Base-by-base conservation (phyloP, 2,113 vertebrate species). In the Coptodon bakossiorum region DNA sequence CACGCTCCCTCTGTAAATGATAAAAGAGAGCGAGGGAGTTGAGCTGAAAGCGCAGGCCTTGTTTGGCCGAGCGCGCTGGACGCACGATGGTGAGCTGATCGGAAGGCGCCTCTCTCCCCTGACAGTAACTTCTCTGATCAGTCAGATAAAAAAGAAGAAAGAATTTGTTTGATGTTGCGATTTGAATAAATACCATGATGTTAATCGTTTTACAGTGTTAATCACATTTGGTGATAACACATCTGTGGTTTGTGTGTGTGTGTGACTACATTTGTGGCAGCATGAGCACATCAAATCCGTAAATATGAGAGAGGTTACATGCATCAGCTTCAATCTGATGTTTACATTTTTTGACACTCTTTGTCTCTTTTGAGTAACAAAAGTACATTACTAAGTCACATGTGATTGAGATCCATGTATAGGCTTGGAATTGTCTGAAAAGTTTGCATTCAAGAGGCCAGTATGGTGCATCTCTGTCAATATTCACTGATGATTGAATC, bases 1-100 rank as follows among this genome's bases (percentile, higher is more conserved):
- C 94, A 95, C 94, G 89, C 93, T 95, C 89, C 94, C 86, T 94
- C 94, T 93, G 93, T 94, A 94, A 94, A 94, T 94, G 91, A 95
- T 93, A 89, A 94, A 95, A 93, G 93, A 89, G 88, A 84, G 89
- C 19, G 52, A 84, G 86, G 40, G 89, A 86, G 78, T 14, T 4
- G 38, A 5, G 68, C 86, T 90, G 83, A 93, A 91, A 90, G 91
- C 13, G 1, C 34, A 1, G 85, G 90, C 88, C 92, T 87, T 94
- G 93, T 95, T 90, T 87, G 59, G 66, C 71, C 22, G 56, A 76
- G 34, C 13, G 29, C 40, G 24, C 82, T 82, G 87, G 90, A 89
- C 81, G 34, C 68, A 82, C 83, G 89, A 87, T 61, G 48, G 66
- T 2, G 85, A 78, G 90, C 83, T 61, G 87, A 88, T 89, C 29